These are phyloP conservation scores for Montipora capricornis DNA, from an alignment of 64 coral and sea anemone species.

Conservation along the genomic window DNA sequence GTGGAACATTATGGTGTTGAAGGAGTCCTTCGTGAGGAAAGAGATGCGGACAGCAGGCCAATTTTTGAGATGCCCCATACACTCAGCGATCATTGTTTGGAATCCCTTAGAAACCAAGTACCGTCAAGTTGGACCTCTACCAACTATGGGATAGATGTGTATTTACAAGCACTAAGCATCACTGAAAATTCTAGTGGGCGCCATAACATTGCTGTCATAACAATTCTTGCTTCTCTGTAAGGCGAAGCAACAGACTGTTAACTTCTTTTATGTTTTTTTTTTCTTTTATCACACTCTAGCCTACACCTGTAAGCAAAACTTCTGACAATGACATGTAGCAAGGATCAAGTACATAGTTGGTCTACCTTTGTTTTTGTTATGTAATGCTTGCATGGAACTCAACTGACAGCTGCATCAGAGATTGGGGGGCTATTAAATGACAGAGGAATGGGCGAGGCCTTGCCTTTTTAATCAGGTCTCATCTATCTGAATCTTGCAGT, in stretches of 20 bases:
- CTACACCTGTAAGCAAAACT: constrained; percentile 15
- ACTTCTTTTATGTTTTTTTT: not conserved
- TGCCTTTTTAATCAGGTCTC: not conserved
- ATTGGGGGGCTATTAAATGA: not conserved
- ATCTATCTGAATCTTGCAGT: not conserved
- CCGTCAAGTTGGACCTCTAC: not conserved
- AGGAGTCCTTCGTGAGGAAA: not conserved
- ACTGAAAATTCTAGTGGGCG: constrained; percentile 22
- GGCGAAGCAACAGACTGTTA: not conserved
- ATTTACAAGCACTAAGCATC: constrained; percentile 18
- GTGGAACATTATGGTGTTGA: constrained; percentile 3
- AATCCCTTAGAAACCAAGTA: constrained; percentile 13
- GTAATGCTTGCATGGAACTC: constrained; percentile 4
- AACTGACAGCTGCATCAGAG: not conserved
- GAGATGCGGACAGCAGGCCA: not conserved
- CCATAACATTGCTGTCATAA: constrained; percentile 16
- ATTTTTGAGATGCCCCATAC: not conserved
- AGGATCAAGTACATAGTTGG: not conserved
- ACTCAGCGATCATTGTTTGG: constrained; percentile 21
- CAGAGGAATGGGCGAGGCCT: not conserved
- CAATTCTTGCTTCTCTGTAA: not conserved
- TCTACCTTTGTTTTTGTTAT: not conserved
- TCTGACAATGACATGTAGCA: not conserved
- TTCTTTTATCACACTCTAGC: constrained; percentile 11
- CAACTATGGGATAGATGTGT: not conserved